Evolutionary conservation across 2,797 vertebrate genomes (phyloP), one percentile per base, ranked within the genome.

Genomic region (Megalops cyprinoides): DNA sequence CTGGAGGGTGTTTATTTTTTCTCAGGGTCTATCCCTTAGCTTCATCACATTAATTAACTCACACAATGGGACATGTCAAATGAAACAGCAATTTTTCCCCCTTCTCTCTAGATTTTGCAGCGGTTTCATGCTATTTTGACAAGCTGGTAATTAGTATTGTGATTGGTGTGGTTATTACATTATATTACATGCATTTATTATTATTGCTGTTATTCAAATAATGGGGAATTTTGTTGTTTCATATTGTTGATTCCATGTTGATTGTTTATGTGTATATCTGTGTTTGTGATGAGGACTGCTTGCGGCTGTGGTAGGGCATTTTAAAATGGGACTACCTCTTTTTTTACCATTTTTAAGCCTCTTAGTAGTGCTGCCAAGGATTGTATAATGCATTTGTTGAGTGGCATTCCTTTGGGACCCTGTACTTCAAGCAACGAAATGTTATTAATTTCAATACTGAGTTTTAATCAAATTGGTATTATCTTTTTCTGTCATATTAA

Each of bases 1-100:
- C 88, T 81, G 55, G n/a, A 18, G 71, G 83, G 81, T 88, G 86
- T 90, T 91, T 90, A 86, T 82, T 69, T 80, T 37, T 69, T 77
- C 25, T 23, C 78, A 2, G 53, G 48, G 44, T 56, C 53, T 56
- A 12, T 80, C 71, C 58, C 48, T 85, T 76, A 85, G 79, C 81
- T 79, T 74, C 12, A 49, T 10, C n/a, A 79, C 83, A 79, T 84
- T 75, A 76, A 3, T 76, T 78, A 77, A 88, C 77, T 71, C 28
- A 73, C 79, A 79, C 77, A 76, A 81, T 83, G 84, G 82, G 78
- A 73, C 48, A 74, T 73, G 82, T 84, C 83, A 67, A 69, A 74
- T 4, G 20, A 79, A 67, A 83, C 55, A 44, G 78, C 0, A 23
- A 53, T 14, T 84, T 89, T 88, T 87, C 79, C 25, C 28, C 4